These are phyloP conservation scores for Latrodectus geometricus DNA, from an alignment of 1,140 invertebrate genomes.

Conservation along the genomic window DNA sequence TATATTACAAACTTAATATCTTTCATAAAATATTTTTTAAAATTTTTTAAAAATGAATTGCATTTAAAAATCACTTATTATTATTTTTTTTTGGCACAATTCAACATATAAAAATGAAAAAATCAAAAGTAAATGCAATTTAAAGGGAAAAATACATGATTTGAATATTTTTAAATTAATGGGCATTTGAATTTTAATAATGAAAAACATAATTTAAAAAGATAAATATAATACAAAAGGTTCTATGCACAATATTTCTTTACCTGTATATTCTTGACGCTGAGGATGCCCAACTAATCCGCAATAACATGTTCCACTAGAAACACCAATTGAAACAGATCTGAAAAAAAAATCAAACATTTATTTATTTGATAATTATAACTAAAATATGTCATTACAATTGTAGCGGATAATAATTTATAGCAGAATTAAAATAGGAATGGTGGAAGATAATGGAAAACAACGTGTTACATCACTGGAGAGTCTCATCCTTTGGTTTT, in stretches of 20 bases:
- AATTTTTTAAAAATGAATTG: no score
- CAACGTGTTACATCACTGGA: no score
- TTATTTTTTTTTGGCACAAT: no score
- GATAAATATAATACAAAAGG: background rate
- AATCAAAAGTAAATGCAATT: background rate
- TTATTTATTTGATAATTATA: background rate
- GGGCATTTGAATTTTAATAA: background rate
- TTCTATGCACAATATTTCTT: background rate
- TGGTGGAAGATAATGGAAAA: no score
- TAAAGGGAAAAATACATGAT: background rate
- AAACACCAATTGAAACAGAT: conserved; percentile 13
- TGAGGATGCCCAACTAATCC: conserved; percentile 55
- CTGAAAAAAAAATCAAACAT: background rate
- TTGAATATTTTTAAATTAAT: background rate
- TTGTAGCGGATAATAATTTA: no score
- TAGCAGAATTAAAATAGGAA: no score
- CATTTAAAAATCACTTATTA: no score
- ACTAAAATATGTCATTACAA: background rate
- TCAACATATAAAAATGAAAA: background rate
- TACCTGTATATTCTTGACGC: conserved; percentile 56
- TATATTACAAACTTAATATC: no score
- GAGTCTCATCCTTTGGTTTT: no score
- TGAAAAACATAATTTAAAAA: background rate
- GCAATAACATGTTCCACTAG: conserved; percentile 50
- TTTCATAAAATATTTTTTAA: no score